A percentile compares a stretch with the other conserved stretches of the same genome.
Evolutionary conservation across 2,797 vertebrate genomes (phyloP).

Genomic region (Tarsius wallacei): DNA sequence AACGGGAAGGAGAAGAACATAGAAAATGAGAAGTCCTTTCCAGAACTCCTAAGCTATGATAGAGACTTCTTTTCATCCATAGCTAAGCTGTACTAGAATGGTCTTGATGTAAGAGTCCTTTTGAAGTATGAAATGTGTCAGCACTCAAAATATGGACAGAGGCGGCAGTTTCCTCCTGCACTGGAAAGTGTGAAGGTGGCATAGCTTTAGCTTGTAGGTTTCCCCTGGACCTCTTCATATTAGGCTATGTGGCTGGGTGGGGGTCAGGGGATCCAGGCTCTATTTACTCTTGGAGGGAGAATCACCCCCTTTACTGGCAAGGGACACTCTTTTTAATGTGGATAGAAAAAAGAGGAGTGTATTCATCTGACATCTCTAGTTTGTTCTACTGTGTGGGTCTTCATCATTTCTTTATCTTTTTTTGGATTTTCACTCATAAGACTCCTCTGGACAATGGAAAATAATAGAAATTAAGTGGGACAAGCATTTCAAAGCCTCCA

Average conservation of each 20-base stretch:
- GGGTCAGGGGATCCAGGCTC: neutral
- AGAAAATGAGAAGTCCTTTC: neutral
- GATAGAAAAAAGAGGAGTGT: neutral
- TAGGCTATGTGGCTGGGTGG: neutral
- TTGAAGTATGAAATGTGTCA: neutral
- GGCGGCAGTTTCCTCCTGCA: neutral
- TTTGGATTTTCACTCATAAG: constrained; percentile 22
- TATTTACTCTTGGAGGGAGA: neutral
- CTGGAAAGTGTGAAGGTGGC: neutral
- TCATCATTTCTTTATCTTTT: neutral
- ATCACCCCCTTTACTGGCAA: neutral
- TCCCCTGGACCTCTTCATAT: neutral
- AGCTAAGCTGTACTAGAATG: neutral
- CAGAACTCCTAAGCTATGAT: neutral
- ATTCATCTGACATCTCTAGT: neutral
- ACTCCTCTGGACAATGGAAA: neutral
- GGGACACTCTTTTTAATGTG: neutral
- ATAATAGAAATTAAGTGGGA: neutral
- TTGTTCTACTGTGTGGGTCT: constrained; percentile 3
- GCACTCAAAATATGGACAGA: constrained; percentile 68
- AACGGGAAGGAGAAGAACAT: neutral
- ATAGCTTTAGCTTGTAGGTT: neutral
- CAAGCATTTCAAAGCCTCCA: neutral
- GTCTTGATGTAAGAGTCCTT: neutral
- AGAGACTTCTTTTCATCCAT: neutral